Evolutionary conservation across 2,113 vertebrate species (phyloP), one percentile per base, ranked within the genome.

Genomic region (Cygnus atratus): DNA sequence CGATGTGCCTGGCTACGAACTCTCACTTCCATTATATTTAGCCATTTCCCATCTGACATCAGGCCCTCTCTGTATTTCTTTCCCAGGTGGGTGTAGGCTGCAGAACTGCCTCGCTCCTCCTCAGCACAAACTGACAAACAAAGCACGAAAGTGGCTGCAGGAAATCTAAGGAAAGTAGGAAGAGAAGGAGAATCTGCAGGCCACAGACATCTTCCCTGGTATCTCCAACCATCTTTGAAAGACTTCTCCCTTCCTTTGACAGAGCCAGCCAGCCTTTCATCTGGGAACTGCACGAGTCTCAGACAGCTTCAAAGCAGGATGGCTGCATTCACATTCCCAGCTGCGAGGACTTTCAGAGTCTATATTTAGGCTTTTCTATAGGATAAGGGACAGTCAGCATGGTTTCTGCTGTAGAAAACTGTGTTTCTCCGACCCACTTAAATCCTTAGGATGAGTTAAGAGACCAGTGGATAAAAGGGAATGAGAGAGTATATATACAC

Each of bases 321-420:
- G 82, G 88, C 90, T 76, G 65, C 90, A 35, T 93, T 84, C 94
- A 58, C 82, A 5, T 88, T 78, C 62, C 83, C 81, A 54, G 74
- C 87, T 90, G 93, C 0, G 1, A 70, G 58, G 82, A 88, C 95
- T 88, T 95, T 95, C 28, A 83, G 73, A 52, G 77, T 48, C 95
- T 96, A 96, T 94, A 96, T 97, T 96, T 95, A 96, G 93, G 88
- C 50, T 94, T 94, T 95, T 96, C 94, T 91, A 63, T 87, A 93
- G 94, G 90, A 92, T 76, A 92, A 94, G 90, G 89, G 88, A 92
- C 85, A 93, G 88, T 43, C 93, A 87, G 87, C 77, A 37, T 91
- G 84, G 77, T 44, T 44, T 89, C 90, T 91, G 93, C 83, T 71
- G 57, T 41, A 93, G 91, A 65, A 95, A 97, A 96, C 68, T 57